These are phyloP conservation scores for Scophthalmus maximus DNA, from an alignment of 2,113 vertebrate genomes.

Conservation along the genomic window DNA sequence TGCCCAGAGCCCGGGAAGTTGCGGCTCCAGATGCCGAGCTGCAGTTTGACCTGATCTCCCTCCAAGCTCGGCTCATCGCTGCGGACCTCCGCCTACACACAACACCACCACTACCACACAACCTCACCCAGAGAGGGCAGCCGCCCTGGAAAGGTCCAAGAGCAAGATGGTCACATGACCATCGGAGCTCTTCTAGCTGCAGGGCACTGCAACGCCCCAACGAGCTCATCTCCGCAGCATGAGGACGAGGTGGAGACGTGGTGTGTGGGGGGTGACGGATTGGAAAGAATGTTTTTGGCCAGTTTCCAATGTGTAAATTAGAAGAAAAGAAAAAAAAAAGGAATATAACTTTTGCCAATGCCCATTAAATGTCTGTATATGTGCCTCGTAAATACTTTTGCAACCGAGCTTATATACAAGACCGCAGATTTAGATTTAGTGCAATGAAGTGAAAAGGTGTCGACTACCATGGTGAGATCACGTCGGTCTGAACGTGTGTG, in stretches of 20 bases:
- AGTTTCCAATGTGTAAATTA: conserved; percentile 10
- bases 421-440: not conserved
- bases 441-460: conserved; percentile 2
- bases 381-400: not conserved
- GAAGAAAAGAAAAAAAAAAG: too few species aligned
- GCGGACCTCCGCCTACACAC: conserved; percentile 4
- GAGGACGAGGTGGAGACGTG: conserved; percentile 2
- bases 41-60: conserved; percentile 15
- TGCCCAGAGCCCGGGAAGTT: not conserved
- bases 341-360: not conserved
- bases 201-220: not conserved
- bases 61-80: conserved; percentile 2
- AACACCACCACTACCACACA: not conserved
- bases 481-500: too few species aligned
- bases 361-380: not conserved
- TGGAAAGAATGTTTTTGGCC: conserved; percentile 37
- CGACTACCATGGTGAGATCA: too few species aligned
- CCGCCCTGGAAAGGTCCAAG: not conserved
- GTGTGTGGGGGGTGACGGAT: conserved; percentile 31
- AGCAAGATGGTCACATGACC: not conserved
- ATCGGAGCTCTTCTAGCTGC: not conserved
- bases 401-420: conserved; percentile 7
- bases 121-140: not conserved
- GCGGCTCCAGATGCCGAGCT: not conserved
- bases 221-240: not conserved